phyloP scores from a whole-genome alignment of 2,888 invertebrate genomes.

The Cerceris ruficornis region DNA sequence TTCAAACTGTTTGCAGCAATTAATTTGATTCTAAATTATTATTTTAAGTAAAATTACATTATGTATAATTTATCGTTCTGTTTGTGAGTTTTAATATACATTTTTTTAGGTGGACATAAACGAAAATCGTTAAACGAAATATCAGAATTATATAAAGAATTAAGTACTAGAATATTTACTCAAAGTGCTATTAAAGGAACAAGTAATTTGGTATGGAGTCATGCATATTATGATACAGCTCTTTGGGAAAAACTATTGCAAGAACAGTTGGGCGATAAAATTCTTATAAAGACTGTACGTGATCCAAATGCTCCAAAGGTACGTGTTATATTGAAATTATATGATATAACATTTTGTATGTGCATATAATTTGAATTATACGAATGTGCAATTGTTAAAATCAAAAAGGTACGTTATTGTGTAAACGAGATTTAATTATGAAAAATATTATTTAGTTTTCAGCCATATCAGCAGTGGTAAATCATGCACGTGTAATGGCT shows the following conservation, averaged over 20 bases:
- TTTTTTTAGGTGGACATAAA: conserved; percentile 83
- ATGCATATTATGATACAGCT: conserved; percentile 94
- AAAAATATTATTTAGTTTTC: conserved; percentile 84
- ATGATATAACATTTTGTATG: not conserved
- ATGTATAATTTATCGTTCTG: not conserved
- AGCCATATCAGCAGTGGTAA: conserved; percentile 91
- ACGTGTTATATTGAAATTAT: conserved; percentile 19
- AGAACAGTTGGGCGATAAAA: conserved; percentile 85
- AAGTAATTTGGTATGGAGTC: conserved; percentile 90
- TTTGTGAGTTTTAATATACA: not conserved
- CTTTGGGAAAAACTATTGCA: conserved; percentile 91
- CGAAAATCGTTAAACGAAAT: conserved; percentile 85
- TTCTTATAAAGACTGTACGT: conserved; percentile 85
- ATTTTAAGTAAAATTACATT: not conserved
- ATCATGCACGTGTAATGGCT: conserved; percentile 87
- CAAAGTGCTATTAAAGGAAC: conserved; percentile 87
- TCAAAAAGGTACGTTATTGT: not conserved
- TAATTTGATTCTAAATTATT: not conserved
- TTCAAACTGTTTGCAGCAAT: not conserved
- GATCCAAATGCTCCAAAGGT: conserved; percentile 85
- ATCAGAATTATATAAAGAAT: conserved; percentile 84
- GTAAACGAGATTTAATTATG: conserved; percentile 5
- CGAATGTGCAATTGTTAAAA: not conserved
- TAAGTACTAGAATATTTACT: conserved; percentile 86
- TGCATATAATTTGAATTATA: not conserved